A percentile compares a stretch with the other conserved stretches of the same genome.
phyloP scores from a whole-genome alignment of 2,113 vertebrate species.

The Neomonachus schauinslandi region DNA sequence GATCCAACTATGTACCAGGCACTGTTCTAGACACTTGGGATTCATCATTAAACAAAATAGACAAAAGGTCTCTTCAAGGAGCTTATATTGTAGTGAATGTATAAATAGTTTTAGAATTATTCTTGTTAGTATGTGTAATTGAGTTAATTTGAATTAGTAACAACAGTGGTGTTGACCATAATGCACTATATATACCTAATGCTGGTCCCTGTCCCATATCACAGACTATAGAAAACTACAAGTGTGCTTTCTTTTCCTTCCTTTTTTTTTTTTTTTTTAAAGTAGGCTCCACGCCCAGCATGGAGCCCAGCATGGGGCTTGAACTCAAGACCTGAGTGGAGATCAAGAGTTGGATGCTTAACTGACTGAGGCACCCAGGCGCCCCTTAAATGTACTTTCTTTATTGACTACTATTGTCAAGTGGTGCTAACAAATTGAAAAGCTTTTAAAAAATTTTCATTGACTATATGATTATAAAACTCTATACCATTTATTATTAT shows the following conservation, averaged over 20 bases:
- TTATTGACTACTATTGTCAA: not conserved
- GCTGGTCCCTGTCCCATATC: not conserved
- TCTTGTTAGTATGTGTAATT: slow-evolving; percentile 15
- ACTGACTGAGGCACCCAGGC: too few relatives aligned
- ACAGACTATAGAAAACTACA: not conserved
- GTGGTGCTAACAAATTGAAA: not conserved
- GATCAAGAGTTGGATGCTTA: not conserved
- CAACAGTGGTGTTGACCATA: not conserved
- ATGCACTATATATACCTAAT: not conserved
- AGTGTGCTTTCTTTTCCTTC: not conserved
- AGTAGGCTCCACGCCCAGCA: not conserved
- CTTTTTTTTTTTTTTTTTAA: not conserved
- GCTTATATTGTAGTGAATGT: not conserved
- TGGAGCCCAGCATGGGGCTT: not conserved
- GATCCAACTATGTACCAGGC: not conserved
- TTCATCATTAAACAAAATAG: slow-evolving; percentile 8
- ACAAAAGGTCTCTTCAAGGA: not conserved
- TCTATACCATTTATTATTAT: not conserved
- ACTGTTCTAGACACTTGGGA: not conserved
- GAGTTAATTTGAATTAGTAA: slow-evolving; percentile 1
- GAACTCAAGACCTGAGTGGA: not conserved
- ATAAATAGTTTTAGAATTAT: not conserved
- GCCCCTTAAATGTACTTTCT: not conserved
- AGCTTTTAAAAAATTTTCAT: not conserved
- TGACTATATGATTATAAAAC: not conserved